Evolutionary conservation across 2,113 vertebrate species (phyloP).

Genomic region (Pterocles gutturalis): DNA sequence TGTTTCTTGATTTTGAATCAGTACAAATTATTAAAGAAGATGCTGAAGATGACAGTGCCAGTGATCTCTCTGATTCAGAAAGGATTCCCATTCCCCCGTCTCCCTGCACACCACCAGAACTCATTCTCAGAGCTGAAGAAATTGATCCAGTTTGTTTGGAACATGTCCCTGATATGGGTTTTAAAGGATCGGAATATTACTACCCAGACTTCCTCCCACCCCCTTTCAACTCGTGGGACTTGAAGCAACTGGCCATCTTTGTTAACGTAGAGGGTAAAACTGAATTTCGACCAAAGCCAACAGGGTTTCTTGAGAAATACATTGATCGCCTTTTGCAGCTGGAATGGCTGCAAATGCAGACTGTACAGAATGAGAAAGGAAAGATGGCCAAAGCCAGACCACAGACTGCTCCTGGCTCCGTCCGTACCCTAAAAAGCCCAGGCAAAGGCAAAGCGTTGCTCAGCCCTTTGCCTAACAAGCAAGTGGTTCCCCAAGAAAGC

Average conservation of each 20-base stretch:
- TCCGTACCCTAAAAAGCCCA: conserved; percentile 63
- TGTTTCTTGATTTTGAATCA: conserved; percentile 77
- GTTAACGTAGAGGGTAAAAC: conserved; percentile 76
- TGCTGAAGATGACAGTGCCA: conserved; percentile 86
- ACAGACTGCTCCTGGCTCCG: background rate
- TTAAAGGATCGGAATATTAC: conserved; percentile 1
- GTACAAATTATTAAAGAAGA: conserved; percentile 75
- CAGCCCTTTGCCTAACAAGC: conserved; percentile 19
- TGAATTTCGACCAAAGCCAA: conserved; percentile 48
- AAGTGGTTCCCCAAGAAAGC: background rate
- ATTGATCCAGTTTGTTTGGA: conserved; percentile 70
- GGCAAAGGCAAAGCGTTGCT: conserved; percentile 51
- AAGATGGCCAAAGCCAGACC: conserved; percentile 69
- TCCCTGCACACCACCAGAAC: conserved; percentile 79
- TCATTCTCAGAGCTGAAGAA: conserved; percentile 87
- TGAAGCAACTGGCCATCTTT: conserved; percentile 82
- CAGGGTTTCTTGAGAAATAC: conserved; percentile 82
- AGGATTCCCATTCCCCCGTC: conserved; percentile 72
- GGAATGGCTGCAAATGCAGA: conserved; percentile 89
- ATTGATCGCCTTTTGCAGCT: conserved; percentile 87
- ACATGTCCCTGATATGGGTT: conserved; percentile 18
- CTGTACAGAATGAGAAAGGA: conserved; percentile 78
- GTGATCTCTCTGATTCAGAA: conserved; percentile 91
- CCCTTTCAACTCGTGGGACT: conserved; percentile 89
- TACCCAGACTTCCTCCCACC: conserved; percentile 91